Evolutionary conservation across 2,888 invertebrate genomes (phyloP), one percentile per base, ranked within the genome.

Genomic region (Patella depressa): DNA sequence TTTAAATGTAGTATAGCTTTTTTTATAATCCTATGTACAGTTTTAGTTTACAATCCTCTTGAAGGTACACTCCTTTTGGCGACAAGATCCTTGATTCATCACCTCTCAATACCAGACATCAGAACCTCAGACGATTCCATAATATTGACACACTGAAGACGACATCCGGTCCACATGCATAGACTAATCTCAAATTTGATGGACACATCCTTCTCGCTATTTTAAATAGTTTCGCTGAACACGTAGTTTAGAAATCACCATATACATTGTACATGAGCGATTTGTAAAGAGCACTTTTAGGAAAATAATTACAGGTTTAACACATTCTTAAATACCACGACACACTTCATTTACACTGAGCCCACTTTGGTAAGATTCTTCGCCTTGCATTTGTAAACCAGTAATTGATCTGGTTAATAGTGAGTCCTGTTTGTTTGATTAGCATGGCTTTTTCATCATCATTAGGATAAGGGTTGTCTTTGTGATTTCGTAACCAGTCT

Each of bases 341-440:
- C 19, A 65, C 55, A 74, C 78, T 79, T 73, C 81, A 85, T 76
- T 88, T 88, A 81, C 88, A 88, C 82, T 88, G 88, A 2, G 88
- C 88, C 91, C 91, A 91, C 82, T 91, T 91, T 74, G 91, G 91
- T 79, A 91, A 85, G 78, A 91, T 90, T 76, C 91, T 84, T 45
- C 91, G 83, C n/a, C 91, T 83, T 14, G 91, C 91, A 78, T 91
- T 91, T 45, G 91, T 91, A 82, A 91, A 91, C 91, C 91, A 91
- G 82, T 91, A 91, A 85, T 91, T 91, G 76, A 91, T 91, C 82
- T 91, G 91, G 80, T 90, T 91, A 75, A 91, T 91, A 5, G 90
- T 89, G 5, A 91, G 85, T 76, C 90, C 89, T 19, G 91, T 91
- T 82, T 90, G 89, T 82, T 89, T 88, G 72, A 91, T 90, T 54